A percentile compares a stretch with the other conserved stretches of the same genome.
Evolutionary conservation across 1,140 invertebrate species (phyloP).

Genomic region (Papilio helenus): DNA sequence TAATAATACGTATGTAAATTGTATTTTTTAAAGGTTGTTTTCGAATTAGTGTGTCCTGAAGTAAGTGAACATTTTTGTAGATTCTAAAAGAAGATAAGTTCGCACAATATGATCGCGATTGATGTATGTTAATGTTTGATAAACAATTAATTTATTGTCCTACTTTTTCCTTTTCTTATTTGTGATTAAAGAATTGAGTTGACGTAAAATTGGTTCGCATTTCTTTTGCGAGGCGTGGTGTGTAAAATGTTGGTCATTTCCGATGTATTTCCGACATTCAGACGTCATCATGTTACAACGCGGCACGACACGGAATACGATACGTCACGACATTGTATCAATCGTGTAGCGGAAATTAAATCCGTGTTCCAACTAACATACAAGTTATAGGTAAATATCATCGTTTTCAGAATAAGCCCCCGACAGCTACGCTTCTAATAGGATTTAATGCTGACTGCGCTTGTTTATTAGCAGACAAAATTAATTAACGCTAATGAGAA

Average conservation of each 20-base stretch:
- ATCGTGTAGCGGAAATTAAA: constrained; percentile 31
- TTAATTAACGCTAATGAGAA: constrained; percentile 14
- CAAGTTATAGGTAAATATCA: neutral
- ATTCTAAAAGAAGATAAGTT: too few relatives aligned
- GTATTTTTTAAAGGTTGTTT: too few relatives aligned
- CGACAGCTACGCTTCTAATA: neutral
- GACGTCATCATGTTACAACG: constrained; percentile 33
- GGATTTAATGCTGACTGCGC: constrained; percentile 7
- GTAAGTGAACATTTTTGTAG: too few relatives aligned
- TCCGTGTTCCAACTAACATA: constrained; percentile 3
- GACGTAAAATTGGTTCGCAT: neutral
- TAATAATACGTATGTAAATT: too few relatives aligned
- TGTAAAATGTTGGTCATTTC: constrained; percentile 26
- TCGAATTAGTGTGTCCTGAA: too few relatives aligned
- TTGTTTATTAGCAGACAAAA: neutral
- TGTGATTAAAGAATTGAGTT: neutral
- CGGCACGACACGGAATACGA: constrained; percentile 11
- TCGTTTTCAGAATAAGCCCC: neutral
- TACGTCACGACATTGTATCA: constrained; percentile 22
- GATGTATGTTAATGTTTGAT: too few relatives aligned
- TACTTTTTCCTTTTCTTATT: neutral
- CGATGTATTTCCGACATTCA: constrained; percentile 44
- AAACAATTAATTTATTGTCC: too few relatives aligned
- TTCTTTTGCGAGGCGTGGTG: neutral
- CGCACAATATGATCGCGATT: too few relatives aligned